Evolutionary conservation across 2,888 invertebrate species (phyloP).

Genomic region (Lamproptera curius): DNA sequence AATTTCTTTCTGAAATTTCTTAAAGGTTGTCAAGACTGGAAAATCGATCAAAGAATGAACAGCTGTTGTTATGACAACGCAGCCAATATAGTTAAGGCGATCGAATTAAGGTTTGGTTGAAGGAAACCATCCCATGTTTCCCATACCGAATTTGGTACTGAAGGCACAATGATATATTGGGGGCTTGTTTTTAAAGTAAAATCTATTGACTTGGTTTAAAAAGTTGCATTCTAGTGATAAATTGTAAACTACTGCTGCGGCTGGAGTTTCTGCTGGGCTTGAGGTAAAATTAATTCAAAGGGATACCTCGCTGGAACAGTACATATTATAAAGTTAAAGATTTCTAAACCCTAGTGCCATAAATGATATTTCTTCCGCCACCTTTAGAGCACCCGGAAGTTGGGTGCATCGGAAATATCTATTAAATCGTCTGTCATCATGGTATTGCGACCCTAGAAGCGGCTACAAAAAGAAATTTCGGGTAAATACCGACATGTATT

Average conservation of each 20-base stretch:
- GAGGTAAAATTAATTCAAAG: slow-evolving; percentile 7
- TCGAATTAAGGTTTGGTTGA: no score
- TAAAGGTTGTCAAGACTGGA: no score
- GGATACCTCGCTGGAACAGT: slow-evolving; percentile 36
- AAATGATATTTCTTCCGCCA: slow-evolving; percentile 18
- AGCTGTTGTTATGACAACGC: no score
- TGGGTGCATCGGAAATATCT: slow-evolving; percentile 26
- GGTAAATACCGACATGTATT: slow-evolving; percentile 22
- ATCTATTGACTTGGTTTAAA: no score
- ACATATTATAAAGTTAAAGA: slow-evolving; percentile 28
- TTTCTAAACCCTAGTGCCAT: slow-evolving; percentile 23
- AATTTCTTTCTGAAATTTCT: no score
- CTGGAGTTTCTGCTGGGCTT: no score
- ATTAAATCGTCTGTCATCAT: slow-evolving; percentile 23
- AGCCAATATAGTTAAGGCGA: no score
- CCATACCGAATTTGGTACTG: no score
- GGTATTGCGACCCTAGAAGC: slow-evolving; percentile 21
- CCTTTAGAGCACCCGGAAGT: slow-evolving; percentile 24
- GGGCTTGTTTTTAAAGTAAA: no score
- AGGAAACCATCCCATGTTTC: no score
- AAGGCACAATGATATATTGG: no score
- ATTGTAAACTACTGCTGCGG: slow-evolving; percentile 27
- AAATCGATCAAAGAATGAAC: no score
- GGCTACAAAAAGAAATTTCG: slow-evolving; percentile 22
- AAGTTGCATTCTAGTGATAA: not conserved